A percentile compares a stretch with the other conserved stretches of the same genome.
These are phyloP conservation scores for Pogonocichla stellata DNA, from an alignment of 2,113 vertebrate species.

Conservation along the genomic window DNA sequence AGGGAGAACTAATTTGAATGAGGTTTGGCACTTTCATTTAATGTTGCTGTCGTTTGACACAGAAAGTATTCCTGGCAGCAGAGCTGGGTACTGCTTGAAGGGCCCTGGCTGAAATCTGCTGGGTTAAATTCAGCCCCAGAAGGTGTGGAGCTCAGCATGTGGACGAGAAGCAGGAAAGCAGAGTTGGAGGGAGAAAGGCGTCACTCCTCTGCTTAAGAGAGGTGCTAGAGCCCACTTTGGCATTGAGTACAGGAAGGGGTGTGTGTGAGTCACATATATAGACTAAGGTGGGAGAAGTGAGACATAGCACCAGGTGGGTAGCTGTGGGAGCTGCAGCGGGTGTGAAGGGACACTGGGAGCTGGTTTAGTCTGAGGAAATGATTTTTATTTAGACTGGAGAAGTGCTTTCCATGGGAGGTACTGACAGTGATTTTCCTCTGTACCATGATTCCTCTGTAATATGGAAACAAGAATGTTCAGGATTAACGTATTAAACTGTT, in stretches of 20 bases:
- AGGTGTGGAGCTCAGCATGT: neutral
- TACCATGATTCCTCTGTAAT: neutral
- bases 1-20: neutral
- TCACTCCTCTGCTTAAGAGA: neutral
- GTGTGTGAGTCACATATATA: neutral
- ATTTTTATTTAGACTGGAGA: neutral
- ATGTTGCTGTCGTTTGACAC: neutral
- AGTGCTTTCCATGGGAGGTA: neutral
- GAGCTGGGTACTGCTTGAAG: neutral
- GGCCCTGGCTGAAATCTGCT: neutral
- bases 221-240: neutral
- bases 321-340: neutral
- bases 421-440: neutral
- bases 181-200: rapidly evolving
- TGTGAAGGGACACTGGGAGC: neutral
- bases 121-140: neutral
- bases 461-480: neutral
- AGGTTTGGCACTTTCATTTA: neutral
- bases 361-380: neutral
- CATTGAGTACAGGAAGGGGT: rapidly evolving
- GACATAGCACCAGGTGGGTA: neutral
- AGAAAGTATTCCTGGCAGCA: neutral
- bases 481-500: neutral
- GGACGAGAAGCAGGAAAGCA: neutral
- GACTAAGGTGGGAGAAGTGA: neutral